Percentiles rank a stretch among this genome's conserved stretches.
Evolutionary conservation across 2,113 vertebrate genomes (phyloP).

Genomic region (Sporophila hypoxantha): DNA sequence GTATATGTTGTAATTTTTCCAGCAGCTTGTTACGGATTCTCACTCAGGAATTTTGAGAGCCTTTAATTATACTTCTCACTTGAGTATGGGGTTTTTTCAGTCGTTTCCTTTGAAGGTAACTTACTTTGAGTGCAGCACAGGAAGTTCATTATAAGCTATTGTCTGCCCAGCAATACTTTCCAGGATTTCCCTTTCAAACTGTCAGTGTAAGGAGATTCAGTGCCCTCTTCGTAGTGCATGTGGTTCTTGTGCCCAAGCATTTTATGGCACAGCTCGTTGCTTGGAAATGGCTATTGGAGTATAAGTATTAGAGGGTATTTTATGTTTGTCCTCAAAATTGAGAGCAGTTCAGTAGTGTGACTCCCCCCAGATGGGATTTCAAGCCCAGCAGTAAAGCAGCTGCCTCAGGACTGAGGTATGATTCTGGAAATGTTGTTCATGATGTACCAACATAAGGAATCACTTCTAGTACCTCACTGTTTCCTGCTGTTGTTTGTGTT

Average conservation of each 20-base stretch:
- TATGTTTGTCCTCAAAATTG: neutral
- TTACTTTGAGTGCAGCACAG: accelerated
- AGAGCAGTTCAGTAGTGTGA: neutral
- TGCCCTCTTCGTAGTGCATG: neutral
- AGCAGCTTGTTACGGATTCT: neutral
- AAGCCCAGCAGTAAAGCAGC: neutral
- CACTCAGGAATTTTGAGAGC: neutral
- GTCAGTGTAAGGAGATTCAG: neutral
- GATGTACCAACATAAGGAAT: neutral
- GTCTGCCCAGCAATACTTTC: neutral
- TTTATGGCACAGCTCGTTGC: neutral
- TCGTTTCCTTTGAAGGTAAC: neutral
- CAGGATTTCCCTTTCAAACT: neutral
- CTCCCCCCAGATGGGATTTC: neutral
- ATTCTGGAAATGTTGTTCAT: neutral
- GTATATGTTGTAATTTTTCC: neutral
- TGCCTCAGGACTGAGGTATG: neutral
- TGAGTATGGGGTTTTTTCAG: neutral
- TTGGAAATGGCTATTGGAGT: neutral
- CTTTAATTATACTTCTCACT: neutral
- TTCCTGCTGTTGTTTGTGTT: neutral
- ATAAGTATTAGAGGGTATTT: neutral
- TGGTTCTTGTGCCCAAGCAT: neutral
- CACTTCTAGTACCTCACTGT: neutral
- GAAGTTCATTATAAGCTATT: neutral